Conservation (phyloP, 2,797 vertebrate genomes). For the Poeciliopsis paucimaculata region DNA sequence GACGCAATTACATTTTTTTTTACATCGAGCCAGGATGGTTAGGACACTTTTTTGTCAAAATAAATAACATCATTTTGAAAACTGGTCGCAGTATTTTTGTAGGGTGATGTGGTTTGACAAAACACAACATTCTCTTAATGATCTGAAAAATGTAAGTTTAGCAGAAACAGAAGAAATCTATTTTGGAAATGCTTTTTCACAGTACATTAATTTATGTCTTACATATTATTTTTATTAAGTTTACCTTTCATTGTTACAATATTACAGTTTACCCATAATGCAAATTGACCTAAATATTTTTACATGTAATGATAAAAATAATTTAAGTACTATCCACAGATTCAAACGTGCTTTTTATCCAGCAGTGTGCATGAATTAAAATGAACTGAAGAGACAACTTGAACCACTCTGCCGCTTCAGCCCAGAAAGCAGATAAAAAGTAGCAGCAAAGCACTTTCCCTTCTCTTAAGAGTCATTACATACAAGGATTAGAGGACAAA, state of each 20-base stretch:
- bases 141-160: not conserved
- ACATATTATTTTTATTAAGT: not conserved
- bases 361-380: conserved; percentile 20
- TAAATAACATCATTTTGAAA: not conserved
- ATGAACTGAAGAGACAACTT: conserved; percentile 23
- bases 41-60: not conserved
- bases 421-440: conserved; percentile 54
- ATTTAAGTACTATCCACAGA: conserved; percentile 7
- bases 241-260: not conserved
- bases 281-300: conserved; percentile 3
- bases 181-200: not conserved
- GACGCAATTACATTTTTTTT: not conserved
- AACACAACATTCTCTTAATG: not conserved
- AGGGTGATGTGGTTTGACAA: not conserved
- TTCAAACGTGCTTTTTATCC: conserved; percentile 14
- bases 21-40: not conserved
- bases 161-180: not conserved
- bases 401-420: conserved; percentile 30
- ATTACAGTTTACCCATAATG: not conserved
- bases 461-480: conserved; percentile 74
- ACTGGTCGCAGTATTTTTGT: not conserved
- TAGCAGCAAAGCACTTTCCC: conserved; percentile 70
- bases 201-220: not conserved
- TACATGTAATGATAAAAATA: conserved; percentile 2
- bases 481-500: conserved; percentile 78